Evolutionary conservation across 2,113 vertebrate species (phyloP).

Genomic region (Prionailurus viverrinus): DNA sequence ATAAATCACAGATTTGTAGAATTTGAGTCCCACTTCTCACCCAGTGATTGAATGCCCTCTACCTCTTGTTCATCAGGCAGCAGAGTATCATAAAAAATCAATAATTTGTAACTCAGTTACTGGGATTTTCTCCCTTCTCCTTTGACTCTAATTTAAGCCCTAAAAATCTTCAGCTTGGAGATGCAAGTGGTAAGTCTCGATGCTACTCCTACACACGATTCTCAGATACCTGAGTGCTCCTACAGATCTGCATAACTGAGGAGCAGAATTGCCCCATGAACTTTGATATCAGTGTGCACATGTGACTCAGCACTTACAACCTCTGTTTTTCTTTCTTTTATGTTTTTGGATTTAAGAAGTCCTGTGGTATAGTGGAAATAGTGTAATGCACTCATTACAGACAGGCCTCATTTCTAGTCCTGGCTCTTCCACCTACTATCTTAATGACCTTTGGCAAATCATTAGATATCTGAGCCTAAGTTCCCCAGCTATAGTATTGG

Average conservation of each 20-base stretch:
- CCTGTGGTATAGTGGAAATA: neutral
- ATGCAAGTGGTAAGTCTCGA: neutral
- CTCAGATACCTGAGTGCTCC: neutral
- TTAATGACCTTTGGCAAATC: neutral
- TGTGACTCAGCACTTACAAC: neutral
- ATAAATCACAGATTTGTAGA: slow-evolving; percentile 19
- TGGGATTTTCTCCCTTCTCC: neutral
- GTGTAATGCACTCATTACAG: neutral
- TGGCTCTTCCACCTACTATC: neutral
- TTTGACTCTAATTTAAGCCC: neutral
- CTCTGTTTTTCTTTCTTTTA: neutral
- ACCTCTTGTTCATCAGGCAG: neutral
- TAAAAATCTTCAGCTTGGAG: neutral
- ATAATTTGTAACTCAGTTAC: neutral
- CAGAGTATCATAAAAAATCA: slow-evolving; percentile 20
- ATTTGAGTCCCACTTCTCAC: neutral
- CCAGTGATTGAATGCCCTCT: neutral
- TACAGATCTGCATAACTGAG: neutral
- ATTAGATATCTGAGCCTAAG: neutral
- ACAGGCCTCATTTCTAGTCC: neutral
- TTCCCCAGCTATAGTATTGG: neutral
- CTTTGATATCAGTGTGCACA: neutral
- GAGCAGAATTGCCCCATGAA: neutral
- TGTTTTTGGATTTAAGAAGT: neutral
- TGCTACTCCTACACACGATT: slow-evolving; percentile 16